Base-by-base conservation (phyloP, 2,113 vertebrate genomes). In the Gadus macrocephalus region DNA sequence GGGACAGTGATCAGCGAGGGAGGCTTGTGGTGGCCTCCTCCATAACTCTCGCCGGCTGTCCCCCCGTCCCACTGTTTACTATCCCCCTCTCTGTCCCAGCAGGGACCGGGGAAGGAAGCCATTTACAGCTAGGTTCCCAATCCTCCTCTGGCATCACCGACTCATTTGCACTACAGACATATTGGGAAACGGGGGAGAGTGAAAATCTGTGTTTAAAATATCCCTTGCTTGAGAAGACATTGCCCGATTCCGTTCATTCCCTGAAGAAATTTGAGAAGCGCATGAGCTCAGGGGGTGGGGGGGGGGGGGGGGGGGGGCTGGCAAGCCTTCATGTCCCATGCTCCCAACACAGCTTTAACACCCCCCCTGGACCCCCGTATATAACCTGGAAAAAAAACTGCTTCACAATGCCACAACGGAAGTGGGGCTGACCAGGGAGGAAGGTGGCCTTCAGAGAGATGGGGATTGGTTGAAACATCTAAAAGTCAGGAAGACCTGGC, bases 61-160 rank as follows among this genome's bases (percentile, higher is more conserved):
- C 14, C 62, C 35, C 59, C 62, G 17, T 38, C 16, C 28, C 55
- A 62, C 69, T 83, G 73, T 81, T 79, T 79, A 75, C 78, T 77
- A 79, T 84, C 80, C 73, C 59, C 62, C 55, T 69, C 71, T 31
- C 53, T 42, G 61, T 78, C 71, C 72, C 79, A 81, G 72, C 22
- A 64, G 74, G 81, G 77, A 42, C 59, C 49, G 38, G 42, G 71
- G 66, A 78, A 16, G 42, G 68, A 67, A 71, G 58, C 70, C 68
- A 78, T 78, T 79, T 80, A 65, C 69, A 55, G 27, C 11, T 5
- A 58, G 65, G 62, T 71, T 25, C 62, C 28, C 58, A n/a, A 49
- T 25, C 62, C 58, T 55, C n/a, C 65, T 42, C 56, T 63, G 19
- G 62, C 70, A 65, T 62, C 64, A 75, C 69, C 68, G 66, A 77